These are phyloP conservation scores for Oophaga pumilio DNA, from an alignment of 2,113 vertebrate species.

Conservation along the genomic window DNA sequence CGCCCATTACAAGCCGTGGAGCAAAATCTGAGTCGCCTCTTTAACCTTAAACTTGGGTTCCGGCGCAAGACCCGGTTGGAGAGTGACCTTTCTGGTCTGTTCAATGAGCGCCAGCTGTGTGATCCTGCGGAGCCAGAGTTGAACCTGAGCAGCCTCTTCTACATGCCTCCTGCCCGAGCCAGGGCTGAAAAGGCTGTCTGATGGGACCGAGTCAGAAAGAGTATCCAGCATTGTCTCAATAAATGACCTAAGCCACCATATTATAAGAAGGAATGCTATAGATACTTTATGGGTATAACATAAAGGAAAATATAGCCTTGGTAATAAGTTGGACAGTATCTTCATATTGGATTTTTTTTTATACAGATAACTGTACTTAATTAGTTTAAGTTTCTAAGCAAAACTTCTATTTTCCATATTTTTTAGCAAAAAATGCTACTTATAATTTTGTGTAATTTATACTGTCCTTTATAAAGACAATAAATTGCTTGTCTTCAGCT, in stretches of 20 bases:
- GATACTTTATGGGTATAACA: not conserved
- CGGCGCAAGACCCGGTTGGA: constrained; percentile 71
- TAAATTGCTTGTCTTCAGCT: not conserved
- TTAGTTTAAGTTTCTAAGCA: not conserved
- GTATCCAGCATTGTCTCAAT: no score
- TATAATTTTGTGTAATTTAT: not conserved
- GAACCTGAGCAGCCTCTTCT: constrained; percentile 73
- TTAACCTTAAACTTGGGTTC: constrained; percentile 71
- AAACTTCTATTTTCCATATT: not conserved
- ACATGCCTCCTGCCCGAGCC: constrained; percentile 57
- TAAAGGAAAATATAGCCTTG: not conserved
- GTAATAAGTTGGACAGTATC: not conserved
- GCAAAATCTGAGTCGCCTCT: constrained; percentile 72
- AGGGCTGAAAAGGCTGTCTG: not conserved
- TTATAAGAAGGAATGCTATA: not conserved
- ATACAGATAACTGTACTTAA: not conserved
- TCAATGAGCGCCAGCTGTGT: constrained; percentile 78
- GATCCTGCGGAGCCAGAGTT: constrained; percentile 74
- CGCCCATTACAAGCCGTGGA: constrained; percentile 63
- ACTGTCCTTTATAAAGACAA: constrained; percentile 3
- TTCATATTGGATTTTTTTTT: not conserved
- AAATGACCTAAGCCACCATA: not conserved
- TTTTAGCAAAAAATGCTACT: not conserved
- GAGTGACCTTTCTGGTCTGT: constrained; percentile 72
- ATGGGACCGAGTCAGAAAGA: not conserved